phyloP scores from a whole-genome alignment of 1,140 invertebrate species.

The Drosophila bifasciata region DNA sequence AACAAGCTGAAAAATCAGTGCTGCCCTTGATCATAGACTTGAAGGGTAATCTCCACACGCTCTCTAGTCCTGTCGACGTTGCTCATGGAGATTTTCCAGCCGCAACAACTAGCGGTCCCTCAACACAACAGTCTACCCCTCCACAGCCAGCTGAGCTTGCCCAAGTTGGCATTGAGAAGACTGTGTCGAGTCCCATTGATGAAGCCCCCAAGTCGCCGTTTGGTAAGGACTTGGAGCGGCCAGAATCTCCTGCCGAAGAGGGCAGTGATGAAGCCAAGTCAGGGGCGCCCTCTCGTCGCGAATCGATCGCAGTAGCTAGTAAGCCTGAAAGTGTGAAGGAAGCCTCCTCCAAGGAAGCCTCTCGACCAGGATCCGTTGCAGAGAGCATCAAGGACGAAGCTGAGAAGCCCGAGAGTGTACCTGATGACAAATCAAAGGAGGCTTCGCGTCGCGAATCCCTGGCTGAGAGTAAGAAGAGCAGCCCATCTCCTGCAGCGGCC shows the following conservation, averaged over 20 bases:
- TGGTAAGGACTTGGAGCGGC: slow-evolving; percentile 4
- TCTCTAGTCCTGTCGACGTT: slow-evolving; percentile 38
- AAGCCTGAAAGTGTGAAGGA: slow-evolving; percentile 30
- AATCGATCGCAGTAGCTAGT: slow-evolving; percentile 33
- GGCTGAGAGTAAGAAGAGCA: slow-evolving; percentile 8
- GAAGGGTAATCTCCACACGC: slow-evolving; percentile 10
- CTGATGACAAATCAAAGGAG: slow-evolving; percentile 24
- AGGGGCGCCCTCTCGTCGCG: slow-evolving; percentile 34
- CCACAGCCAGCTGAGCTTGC: slow-evolving; percentile 16
- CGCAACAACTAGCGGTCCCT: slow-evolving; percentile 22
- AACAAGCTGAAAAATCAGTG: neutral
- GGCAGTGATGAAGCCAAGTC: slow-evolving; percentile 12
- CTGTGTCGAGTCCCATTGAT: slow-evolving; percentile 30
- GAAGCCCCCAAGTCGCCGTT: slow-evolving; percentile 30
- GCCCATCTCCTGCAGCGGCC: slow-evolving; percentile 4
- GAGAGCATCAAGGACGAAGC: slow-evolving; percentile 30
- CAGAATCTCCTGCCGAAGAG: slow-evolving; percentile 35
- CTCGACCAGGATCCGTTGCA: slow-evolving; percentile 40
- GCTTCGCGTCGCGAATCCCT: slow-evolving; percentile 28
- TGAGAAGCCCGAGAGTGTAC: slow-evolving; percentile 24
- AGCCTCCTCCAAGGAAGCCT: slow-evolving; percentile 26
- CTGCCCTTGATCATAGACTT: slow-evolving; percentile 2
- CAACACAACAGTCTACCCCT: slow-evolving; percentile 3
- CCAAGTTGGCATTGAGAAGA: slow-evolving; percentile 18
- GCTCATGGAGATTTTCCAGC: slow-evolving; percentile 35